Percentiles rank a stretch among this genome's conserved stretches.
Evolutionary conservation across 2,113 vertebrate genomes (phyloP).

Genomic region (Poeciliopsis turrubarensis): DNA sequence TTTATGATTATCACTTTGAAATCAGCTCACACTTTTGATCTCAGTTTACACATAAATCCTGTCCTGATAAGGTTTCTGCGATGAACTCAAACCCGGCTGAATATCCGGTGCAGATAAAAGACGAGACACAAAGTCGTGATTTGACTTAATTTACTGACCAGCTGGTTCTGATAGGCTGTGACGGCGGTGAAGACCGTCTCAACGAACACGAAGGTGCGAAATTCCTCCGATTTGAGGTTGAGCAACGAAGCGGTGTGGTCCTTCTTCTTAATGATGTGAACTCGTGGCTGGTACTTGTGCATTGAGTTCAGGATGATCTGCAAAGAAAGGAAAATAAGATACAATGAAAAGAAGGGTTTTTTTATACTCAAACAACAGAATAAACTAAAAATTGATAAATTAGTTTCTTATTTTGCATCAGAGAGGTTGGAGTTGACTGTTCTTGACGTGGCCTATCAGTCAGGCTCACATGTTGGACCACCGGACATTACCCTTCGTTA

Average conservation of each 20-base stretch:
- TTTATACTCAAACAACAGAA: background rate
- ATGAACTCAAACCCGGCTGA: background rate
- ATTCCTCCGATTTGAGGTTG: constrained; percentile 98
- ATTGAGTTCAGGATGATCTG: constrained; percentile 99
- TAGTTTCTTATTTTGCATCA: background rate
- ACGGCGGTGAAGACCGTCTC: constrained; percentile 98
- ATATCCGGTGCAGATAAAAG: background rate
- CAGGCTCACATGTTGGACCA: background rate
- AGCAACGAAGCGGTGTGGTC: constrained; percentile 97
- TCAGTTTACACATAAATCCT: background rate
- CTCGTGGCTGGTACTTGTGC: constrained; percentile 99
- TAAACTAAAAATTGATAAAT: background rate
- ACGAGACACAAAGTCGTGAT: background rate
- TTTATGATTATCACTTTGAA: background rate
- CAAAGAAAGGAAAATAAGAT: constrained; percentile 17
- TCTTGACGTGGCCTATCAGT: background rate
- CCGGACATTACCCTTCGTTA: constrained; percentile 1
- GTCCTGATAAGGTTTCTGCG: background rate
- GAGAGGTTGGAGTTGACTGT: background rate
- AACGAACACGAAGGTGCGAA: constrained; percentile 95
- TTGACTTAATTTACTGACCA: constrained; percentile 84
- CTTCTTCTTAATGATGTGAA: constrained; percentile 99
- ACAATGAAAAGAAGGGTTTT: background rate
- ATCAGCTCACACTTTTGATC: background rate
- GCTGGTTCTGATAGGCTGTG: constrained; percentile 97